Percentiles rank a stretch among this genome's conserved stretches.
Conservation (phyloP, 2,797 vertebrate species). For the Diplodus sargus region DNA sequence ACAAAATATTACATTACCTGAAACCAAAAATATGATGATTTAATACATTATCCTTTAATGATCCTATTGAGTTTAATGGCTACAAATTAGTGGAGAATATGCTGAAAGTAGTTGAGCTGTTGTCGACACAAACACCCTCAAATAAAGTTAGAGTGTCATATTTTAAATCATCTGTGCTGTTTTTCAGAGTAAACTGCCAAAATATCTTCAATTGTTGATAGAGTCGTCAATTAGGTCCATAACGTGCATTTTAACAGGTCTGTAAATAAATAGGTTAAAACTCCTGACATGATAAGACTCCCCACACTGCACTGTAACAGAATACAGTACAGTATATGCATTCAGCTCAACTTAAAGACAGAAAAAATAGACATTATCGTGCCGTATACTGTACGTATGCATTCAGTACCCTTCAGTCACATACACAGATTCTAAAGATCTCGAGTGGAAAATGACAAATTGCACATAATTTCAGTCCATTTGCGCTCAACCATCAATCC, state of each 20-base stretch:
- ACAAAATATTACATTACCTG: neutral
- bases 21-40: neutral
- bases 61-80: neutral
- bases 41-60: neutral
- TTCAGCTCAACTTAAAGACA: neutral
- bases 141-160: neutral
- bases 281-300: neutral
- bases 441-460: conserved; percentile 30
- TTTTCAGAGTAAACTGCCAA: neutral
- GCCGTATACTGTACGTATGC: neutral
- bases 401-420: conserved; percentile 4
- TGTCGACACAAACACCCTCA: neutral
- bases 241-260: neutral
- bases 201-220: too few relatives aligned
- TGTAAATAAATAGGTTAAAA: too few relatives aligned
- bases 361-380: neutral
- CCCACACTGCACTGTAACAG: neutral
- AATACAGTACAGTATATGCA: neutral
- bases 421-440: conserved; percentile 9
- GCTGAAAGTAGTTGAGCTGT: neutral
- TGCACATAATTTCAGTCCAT: conserved; percentile 30
- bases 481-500: conserved; percentile 8
- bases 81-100: neutral
- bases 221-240: neutral
- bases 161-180: neutral